phyloP scores from a whole-genome alignment of 2,888 invertebrate species.

The Noctua comes region DNA sequence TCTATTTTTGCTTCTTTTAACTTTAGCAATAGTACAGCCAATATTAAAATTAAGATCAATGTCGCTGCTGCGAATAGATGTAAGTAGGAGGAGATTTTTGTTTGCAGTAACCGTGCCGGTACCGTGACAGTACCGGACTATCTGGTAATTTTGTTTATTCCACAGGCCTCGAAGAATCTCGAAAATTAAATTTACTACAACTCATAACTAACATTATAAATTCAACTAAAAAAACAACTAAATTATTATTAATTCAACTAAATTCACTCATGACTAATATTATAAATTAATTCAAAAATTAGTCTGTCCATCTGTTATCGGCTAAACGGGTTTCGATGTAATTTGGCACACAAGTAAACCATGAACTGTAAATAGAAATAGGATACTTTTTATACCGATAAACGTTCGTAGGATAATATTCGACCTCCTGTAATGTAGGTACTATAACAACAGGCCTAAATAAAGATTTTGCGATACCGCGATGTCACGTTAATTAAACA shows the following conservation, averaged over 20 bases:
- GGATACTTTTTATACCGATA: background rate
- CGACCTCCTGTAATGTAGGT: background rate
- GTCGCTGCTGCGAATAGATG: background rate
- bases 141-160: background rate
- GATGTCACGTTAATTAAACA: conserved; percentile 30
- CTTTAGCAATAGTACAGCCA: too few species aligned
- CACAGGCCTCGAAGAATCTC: background rate
- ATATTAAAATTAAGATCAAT: background rate
- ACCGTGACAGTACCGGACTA: too few species aligned
- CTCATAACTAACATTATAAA: background rate
- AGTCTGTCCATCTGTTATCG: background rate
- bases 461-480: background rate
- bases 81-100: background rate
- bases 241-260: too few species aligned
- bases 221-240: too few species aligned
- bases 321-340: background rate
- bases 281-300: background rate
- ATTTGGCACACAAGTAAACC: background rate
- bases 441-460: background rate
- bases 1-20: background rate
- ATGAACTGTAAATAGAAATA: background rate
- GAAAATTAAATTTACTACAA: background rate
- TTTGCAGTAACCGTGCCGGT: too few species aligned
- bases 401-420: background rate
- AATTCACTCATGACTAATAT: too few species aligned